Evolutionary conservation across 2,888 invertebrate species (phyloP).

Genomic region (Caradrina kadenii): DNA sequence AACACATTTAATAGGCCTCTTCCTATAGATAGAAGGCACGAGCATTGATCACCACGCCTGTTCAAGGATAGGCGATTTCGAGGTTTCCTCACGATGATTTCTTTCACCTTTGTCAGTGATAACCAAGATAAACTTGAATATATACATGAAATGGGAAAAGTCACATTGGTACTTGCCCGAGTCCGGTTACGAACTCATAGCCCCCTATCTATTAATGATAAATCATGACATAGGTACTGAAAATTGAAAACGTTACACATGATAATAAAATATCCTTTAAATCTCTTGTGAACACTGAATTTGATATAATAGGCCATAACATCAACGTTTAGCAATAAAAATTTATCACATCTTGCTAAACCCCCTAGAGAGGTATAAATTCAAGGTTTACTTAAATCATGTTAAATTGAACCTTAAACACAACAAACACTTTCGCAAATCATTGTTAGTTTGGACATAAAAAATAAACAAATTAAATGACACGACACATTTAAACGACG

Average conservation of each 20-base stretch:
- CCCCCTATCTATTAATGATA: background rate
- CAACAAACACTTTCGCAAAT: conserved; percentile 70
- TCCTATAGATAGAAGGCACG: too few relatives aligned
- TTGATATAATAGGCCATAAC: background rate
- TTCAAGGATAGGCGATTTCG: too few relatives aligned
- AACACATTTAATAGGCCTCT: background rate
- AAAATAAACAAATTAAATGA: conserved; percentile 71
- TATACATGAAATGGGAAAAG: too few relatives aligned
- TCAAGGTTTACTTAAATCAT: conserved; percentile 31
- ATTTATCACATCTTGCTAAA: conserved; percentile 18
- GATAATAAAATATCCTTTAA: background rate
- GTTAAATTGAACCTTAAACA: conserved; percentile 32
- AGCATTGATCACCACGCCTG: too few relatives aligned
- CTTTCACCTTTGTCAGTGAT: too few relatives aligned
- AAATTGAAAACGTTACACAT: background rate
- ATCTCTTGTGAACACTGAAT: background rate
- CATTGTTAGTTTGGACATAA: conserved; percentile 68
- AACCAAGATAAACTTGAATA: too few relatives aligned
- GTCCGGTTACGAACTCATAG: too few relatives aligned
- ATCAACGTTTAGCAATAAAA: conserved; percentile 18
- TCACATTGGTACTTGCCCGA: too few relatives aligned
- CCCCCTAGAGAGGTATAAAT: conserved; percentile 31
- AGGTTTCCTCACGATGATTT: too few relatives aligned
- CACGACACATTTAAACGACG: conserved; percentile 70
- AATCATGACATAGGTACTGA: background rate